phyloP scores from a whole-genome alignment of 2,113 vertebrate genomes.

The Pedionomus torquatus region DNA sequence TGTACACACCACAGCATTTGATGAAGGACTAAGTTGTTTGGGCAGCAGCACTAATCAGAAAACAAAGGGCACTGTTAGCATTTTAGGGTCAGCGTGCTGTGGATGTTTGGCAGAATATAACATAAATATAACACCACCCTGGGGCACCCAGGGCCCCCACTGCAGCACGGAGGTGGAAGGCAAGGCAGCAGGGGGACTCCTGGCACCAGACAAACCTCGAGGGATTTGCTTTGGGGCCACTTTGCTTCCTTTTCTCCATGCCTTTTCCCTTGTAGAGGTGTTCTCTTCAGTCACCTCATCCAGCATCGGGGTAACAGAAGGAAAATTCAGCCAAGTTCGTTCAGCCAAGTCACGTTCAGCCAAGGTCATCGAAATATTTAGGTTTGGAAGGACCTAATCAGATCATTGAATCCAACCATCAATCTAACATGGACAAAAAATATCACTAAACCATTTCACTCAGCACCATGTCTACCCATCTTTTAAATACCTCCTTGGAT shows the following conservation, averaged over 20 bases:
- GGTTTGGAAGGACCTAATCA: neutral
- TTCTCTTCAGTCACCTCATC: neutral
- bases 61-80: accelerated
- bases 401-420: neutral
- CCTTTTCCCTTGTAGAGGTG: neutral
- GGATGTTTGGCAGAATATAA: accelerated
- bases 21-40: neutral
- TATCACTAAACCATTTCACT: neutral
- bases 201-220: neutral
- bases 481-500: neutral
- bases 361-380: neutral
- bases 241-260: neutral
- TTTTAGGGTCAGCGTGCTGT: neutral
- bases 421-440: neutral
- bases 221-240: neutral
- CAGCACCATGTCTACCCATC: neutral
- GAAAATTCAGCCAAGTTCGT: too few species aligned
- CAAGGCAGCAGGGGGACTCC: neutral
- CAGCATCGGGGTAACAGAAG: accelerated
- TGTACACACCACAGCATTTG: too few species aligned
- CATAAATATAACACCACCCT: accelerated
- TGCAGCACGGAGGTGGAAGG: neutral
- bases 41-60: neutral
- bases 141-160: neutral
- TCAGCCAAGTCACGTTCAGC: accelerated